Base-by-base conservation (phyloP, 1,140 invertebrate genomes). In the Idris sp. region DNA sequence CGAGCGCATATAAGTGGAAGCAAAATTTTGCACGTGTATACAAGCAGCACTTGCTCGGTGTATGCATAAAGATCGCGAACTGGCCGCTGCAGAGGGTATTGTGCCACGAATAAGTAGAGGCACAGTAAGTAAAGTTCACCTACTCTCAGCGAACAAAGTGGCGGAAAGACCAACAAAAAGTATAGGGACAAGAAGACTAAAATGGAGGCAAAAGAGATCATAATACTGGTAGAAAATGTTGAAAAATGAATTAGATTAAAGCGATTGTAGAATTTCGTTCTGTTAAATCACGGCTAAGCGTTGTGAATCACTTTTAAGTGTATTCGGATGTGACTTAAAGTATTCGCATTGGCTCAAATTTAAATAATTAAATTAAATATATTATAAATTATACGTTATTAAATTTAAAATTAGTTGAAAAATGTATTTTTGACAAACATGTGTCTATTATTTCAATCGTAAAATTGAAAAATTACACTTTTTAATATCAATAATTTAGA, bases 221-320 rank as follows among this genome's bases (percentile, higher is more conserved):
- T 54, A 46, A 46, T 38, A 46, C 53, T n/a, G n/a, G n/a, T n/a
- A 36, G 13, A 14, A 68, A 49, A 35, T 58, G 51, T 68, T 49
- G 53, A 58, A 68, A 58, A 58, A 68, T 68, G 64, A 68, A 58
- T 68, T 67, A 54, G 49, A 22, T 46, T 36, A 46, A 56, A 49
- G 43, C 18, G 41, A 48, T 67, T 49, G 0, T 13, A 49, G 35
- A 48, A 38, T 16, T 14, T 49, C 41, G 15, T 56, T 49, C n/a
- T 48, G 38, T 46, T 31, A 53, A 65, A 14, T n/a, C 13, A 14
- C 18, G 11, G 44, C 18, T 56, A 33, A 53, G 33, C 13, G 40
- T 25, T 18, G 19, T 54, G 51, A 54, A 54, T 54, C 36, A 15
- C n/a, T 31, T 26, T 44, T 58, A 58, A 58, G 40, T 43, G 19